A percentile compares a stretch with the other conserved stretches of the same genome.
These are phyloP conservation scores for Cactoblastis cactorum DNA, from an alignment of 2,888 invertebrate genomes.

Conservation along the genomic window DNA sequence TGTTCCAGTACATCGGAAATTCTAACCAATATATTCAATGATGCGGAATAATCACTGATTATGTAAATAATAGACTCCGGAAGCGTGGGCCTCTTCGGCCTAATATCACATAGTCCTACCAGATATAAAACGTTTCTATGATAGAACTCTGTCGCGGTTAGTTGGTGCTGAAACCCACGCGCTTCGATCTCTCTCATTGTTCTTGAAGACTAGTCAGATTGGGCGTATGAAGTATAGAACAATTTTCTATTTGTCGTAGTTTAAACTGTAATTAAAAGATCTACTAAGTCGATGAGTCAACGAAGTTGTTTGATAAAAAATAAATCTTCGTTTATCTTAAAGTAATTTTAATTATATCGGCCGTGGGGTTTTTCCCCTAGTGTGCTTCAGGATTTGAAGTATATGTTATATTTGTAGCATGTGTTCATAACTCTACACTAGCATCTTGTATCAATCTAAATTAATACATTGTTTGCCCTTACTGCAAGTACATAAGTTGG, in stretches of 20 bases:
- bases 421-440: no score
- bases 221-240: conserved; percentile 8
- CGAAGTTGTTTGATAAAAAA: no score
- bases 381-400: no score
- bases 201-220: conserved; percentile 29
- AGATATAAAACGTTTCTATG: conserved; percentile 29
- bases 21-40: conserved; percentile 39
- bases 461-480: no score
- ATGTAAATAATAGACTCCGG: conserved; percentile 51
- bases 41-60: conserved; percentile 59
- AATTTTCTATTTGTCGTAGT: conserved; percentile 7
- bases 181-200: conserved; percentile 59
- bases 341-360: no score
- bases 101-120: conserved; percentile 36
- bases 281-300: neutral
- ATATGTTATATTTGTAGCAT: no score
- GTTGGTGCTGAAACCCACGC: conserved; percentile 50
- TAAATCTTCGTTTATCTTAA: no score
- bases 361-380: no score
- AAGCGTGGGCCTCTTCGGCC: conserved; percentile 56
- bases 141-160: conserved; percentile 37
- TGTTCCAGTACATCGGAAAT: conserved; percentile 1
- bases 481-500: no score
- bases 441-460: no score
- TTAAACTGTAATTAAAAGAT: neutral